phyloP scores from a whole-genome alignment of 2,113 vertebrate genomes.

The Steatornis caripensis region DNA sequence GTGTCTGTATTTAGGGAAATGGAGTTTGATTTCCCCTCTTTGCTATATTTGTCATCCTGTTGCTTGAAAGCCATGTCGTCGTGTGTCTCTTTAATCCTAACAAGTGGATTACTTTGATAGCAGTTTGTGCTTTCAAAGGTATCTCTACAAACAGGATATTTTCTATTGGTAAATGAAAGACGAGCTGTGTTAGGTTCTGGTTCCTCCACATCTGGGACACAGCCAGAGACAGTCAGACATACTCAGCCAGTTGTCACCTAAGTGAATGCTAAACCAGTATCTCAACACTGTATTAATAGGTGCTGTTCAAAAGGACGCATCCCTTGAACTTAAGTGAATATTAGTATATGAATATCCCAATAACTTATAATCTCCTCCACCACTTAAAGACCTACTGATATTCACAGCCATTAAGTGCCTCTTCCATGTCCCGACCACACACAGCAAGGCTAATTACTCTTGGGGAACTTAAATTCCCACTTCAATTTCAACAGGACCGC shows the following conservation, averaged over 20 bases:
- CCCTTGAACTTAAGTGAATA: neutral
- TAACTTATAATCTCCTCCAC: neutral
- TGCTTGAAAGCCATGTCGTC: neutral
- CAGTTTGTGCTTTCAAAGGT: neutral
- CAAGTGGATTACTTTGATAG: neutral
- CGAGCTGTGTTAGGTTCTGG: neutral
- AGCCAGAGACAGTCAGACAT: neutral
- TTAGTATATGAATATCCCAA: neutral
- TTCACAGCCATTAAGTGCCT: conserved; percentile 1
- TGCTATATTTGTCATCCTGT: neutral
- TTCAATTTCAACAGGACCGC: conserved; percentile 57
- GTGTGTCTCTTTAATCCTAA: fast-evolving
- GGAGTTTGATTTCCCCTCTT: neutral
- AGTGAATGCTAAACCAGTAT: neutral
- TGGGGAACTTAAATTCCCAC: conserved; percentile 42
- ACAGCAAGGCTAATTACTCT: conserved; percentile 54
- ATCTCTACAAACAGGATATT: neutral
- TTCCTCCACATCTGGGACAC: neutral
- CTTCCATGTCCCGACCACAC: conserved; percentile 40
- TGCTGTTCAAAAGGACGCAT: neutral
- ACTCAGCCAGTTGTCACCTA: neutral
- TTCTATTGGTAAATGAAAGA: neutral
- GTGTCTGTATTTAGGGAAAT: neutral
- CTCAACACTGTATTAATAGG: neutral
- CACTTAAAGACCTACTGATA: conserved; percentile 16